Evolutionary conservation across 2,113 vertebrate species (phyloP), one percentile per base, ranked within the genome.

Genomic region (Phocoena sinus): DNA sequence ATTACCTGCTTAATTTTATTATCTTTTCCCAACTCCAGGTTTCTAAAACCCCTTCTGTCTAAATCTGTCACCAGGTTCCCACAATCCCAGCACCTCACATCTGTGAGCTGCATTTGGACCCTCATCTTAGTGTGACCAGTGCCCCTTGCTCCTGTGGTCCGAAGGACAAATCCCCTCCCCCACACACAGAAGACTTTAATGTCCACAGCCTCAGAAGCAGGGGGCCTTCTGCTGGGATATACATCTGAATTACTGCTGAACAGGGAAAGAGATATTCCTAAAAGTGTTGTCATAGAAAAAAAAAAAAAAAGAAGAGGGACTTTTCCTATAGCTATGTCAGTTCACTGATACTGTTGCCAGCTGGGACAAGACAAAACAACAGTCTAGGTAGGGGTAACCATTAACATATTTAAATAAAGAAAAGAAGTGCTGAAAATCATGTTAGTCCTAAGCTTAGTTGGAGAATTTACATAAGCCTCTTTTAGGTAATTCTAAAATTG

Each of bases 401-500:
- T 60, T 85, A 65, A 88, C 81, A 94, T 93, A 85, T 74, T 87
- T 91, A 41, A 93, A 62, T 38, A 63, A 82, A 63, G 60, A 71
- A 91, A 65, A 4, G 58, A 91, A 89, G 91, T 80, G 79, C 60
- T 95, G 38, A 53, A 89, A 91, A 73, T 81, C 58, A 11, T 8
- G 4, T 60, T 33, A 70, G 63, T 28, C 26, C 53, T 60, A 77
- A 89, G 26, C 83, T 92, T 36, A 83, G 87, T 26, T 89, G 56
- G 91, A 90, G 38, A 90, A 95, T 67, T 85, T 50, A 92, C 70
- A 70, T 74, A 68, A 86, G 76, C 73, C 70, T 31, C 41, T 62
- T 85, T 65, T 26, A 74, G 58, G 36, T n/a, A 12, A 87, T 68
- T 94, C 85, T 41, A 50, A 89, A 89, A 62, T 14, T 5, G 26